Evolutionary conservation across 2,797 vertebrate genomes (phyloP).

Genomic region (Neosalanx taihuensis): DNA sequence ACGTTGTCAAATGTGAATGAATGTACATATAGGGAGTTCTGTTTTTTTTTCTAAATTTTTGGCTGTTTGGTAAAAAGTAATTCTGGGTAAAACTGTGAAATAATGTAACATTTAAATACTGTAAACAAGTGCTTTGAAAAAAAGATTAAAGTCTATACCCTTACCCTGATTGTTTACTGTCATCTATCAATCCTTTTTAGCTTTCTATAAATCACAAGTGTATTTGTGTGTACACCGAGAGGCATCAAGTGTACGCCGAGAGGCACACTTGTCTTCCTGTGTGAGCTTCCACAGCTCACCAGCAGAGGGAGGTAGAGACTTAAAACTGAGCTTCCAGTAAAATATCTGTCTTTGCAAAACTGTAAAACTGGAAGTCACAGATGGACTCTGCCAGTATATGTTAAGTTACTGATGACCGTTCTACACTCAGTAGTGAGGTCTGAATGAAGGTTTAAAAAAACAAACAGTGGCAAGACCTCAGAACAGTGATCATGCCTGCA

Average conservation of each 20-base stretch:
- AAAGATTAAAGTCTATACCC: conserved; percentile 67
- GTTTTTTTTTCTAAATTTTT: conserved; percentile 61
- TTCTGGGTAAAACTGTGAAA: conserved; percentile 44
- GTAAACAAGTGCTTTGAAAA: conserved; percentile 60
- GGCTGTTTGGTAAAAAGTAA: conserved; percentile 51
- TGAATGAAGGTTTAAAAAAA: neutral
- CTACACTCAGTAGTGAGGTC: neutral
- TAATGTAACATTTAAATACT: conserved; percentile 52
- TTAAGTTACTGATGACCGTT: too few relatives aligned
- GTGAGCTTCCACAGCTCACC: neutral
- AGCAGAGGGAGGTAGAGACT: neutral
- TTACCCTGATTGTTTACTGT: conserved; percentile 8
- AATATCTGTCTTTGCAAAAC: neutral
- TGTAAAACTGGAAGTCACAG: too few relatives aligned
- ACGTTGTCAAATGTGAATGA: conserved; percentile 58
- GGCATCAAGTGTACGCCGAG: too few relatives aligned
- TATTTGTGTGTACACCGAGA: too few relatives aligned
- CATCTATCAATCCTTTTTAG: neutral
- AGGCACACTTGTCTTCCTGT: too few relatives aligned
- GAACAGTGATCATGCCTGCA: conserved; percentile 31
- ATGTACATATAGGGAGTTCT: conserved; percentile 65
- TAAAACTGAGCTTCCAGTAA: neutral
- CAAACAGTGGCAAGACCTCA: neutral
- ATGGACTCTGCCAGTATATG: too few relatives aligned
- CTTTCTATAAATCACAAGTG: neutral